These are phyloP conservation scores for Leptogaster cylindrica DNA, from an alignment of 2,888 invertebrate genomes.

Conservation along the genomic window DNA sequence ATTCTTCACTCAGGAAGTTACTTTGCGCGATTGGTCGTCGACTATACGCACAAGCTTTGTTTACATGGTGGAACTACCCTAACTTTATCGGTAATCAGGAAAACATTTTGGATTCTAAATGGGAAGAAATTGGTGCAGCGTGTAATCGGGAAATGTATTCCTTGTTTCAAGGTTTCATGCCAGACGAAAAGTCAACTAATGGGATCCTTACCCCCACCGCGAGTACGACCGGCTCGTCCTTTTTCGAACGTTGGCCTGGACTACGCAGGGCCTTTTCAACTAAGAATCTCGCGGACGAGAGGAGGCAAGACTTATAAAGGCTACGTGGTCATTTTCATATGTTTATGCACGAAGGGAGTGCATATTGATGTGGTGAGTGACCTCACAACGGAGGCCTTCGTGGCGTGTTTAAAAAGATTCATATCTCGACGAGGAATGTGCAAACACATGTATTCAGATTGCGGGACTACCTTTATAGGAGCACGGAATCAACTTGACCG, in stretches of 20 bases:
- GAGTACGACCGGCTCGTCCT: not conserved
- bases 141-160: too few species aligned
- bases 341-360: not conserved
- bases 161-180: not conserved
- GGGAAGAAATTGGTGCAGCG: too few species aligned
- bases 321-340: slow-evolving; percentile 21
- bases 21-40: too few species aligned
- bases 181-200: not conserved
- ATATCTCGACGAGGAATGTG: not conserved
- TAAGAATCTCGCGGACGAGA: not conserved
- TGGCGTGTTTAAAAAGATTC: not conserved
- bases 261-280: slow-evolving; percentile 2
- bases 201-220: too few species aligned
- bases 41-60: too few species aligned
- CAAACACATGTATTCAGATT: not conserved
- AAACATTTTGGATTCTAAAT: too few species aligned
- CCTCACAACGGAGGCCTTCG: not conserved
- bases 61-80: slow-evolving; percentile 48
- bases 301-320: slow-evolving; percentile 1
- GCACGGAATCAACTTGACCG: not conserved
- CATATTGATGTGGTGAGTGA: not conserved
- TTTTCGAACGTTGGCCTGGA: not conserved
- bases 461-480: slow-evolving; percentile 13
- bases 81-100: too few species aligned
- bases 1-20: too few species aligned